Conservation (phyloP, 2,113 vertebrate genomes). For the Caretta caretta region DNA sequence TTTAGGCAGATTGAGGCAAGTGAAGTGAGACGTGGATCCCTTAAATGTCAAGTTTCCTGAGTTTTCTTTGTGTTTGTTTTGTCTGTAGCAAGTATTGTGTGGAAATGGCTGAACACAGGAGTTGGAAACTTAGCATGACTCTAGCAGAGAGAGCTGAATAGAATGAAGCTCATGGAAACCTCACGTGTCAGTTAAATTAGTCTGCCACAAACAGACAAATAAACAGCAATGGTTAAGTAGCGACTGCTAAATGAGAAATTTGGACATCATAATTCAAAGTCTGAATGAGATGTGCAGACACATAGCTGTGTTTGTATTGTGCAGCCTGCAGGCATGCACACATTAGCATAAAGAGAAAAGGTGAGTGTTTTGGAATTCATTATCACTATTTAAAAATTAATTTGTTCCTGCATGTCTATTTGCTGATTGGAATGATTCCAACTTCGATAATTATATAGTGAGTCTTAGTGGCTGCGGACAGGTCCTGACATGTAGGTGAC, state of each 20-base stretch:
- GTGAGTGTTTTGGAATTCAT: background rate
- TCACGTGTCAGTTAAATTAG: background rate
- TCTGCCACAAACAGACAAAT: background rate
- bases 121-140: background rate
- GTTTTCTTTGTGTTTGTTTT: background rate
- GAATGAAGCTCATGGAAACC: background rate
- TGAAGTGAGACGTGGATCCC: background rate
- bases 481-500: background rate
- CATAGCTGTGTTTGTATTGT: background rate
- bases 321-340: background rate
- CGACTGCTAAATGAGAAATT: conserved; percentile 7
- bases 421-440: background rate
- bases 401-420: background rate
- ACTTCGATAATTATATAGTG: background rate
- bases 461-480: background rate
- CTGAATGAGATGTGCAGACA: background rate
- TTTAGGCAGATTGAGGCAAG: background rate
- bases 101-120: background rate
- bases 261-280: background rate
- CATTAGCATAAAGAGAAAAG: background rate
- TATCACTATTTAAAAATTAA: background rate
- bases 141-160: background rate
- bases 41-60: background rate
- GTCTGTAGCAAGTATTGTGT: background rate
- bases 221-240: background rate